Evolutionary conservation across 2,888 invertebrate genomes (phyloP).

Genomic region (Neelides folsomi): DNA sequence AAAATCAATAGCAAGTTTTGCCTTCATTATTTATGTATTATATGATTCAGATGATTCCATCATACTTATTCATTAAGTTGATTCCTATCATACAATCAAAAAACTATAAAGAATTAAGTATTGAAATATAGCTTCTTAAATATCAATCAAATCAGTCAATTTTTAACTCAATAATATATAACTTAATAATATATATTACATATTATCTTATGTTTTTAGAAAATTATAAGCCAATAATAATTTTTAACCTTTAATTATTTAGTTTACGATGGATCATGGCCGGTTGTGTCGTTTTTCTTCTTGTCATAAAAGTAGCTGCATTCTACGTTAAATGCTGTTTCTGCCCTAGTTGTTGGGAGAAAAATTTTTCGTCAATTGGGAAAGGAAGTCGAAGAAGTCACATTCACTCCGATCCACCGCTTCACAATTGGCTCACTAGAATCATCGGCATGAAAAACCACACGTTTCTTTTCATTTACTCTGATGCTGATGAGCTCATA

Average conservation of each 20-base stretch:
- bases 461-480: conserved; percentile 48
- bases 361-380: too few relatives aligned
- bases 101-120: too few relatives aligned
- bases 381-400: too few relatives aligned
- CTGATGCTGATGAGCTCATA: conserved; percentile 55
- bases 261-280: conserved; percentile 22
- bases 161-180: too few relatives aligned
- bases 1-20: conserved; percentile 1
- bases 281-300: conserved; percentile 15
- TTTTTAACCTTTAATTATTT: background rate
- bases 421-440: conserved; percentile 26
- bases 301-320: conserved; percentile 25
- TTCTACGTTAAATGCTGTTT: conserved; percentile 12
- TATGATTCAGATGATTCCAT: too few relatives aligned
- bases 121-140: too few relatives aligned
- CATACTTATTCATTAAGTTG: too few relatives aligned
- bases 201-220: too few relatives aligned
- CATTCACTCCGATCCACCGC: conserved; percentile 8
- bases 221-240: background rate
- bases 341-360: too few relatives aligned
- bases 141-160: too few relatives aligned
- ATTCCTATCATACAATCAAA: too few relatives aligned
- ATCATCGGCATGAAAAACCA: conserved; percentile 21
- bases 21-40: background rate
- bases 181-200: too few relatives aligned